Evolutionary conservation across 2,797 vertebrate genomes (phyloP).

Genomic region (Syncerus caffer): DNA sequence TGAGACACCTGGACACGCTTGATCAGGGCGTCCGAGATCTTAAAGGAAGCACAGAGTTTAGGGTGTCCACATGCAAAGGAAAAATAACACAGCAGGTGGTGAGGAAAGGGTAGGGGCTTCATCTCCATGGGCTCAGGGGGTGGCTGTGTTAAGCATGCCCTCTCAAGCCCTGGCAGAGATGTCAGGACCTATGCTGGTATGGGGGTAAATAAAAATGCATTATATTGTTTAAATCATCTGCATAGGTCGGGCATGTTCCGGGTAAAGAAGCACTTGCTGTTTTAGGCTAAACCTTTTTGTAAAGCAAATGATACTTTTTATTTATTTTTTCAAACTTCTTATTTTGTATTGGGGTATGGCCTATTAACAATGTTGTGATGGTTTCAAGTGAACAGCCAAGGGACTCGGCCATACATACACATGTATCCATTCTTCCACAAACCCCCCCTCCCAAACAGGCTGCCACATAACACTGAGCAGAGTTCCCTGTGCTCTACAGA

Average conservation of each 20-base stretch:
- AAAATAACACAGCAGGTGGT: neutral
- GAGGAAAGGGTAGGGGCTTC: neutral
- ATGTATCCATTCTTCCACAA: neutral
- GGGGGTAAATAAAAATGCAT: neutral
- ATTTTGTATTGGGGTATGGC: neutral
- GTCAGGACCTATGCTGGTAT: neutral
- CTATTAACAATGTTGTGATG: neutral
- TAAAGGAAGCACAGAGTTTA: conserved; percentile 65
- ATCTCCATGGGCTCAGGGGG: neutral
- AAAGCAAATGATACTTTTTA: neutral
- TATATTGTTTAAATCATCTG: neutral
- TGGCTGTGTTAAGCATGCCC: neutral
- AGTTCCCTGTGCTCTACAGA: neutral
- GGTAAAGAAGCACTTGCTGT: neutral
- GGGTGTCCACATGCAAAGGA: neutral
- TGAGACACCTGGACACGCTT: conserved; percentile 95
- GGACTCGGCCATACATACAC: neutral
- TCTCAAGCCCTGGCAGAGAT: neutral
- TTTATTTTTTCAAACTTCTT: neutral
- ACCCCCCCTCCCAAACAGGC: neutral
- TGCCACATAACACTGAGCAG: neutral
- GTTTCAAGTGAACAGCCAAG: neutral
- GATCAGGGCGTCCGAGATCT: conserved; percentile 98
- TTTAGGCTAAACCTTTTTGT: neutral
- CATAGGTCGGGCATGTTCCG: neutral